Evolutionary conservation across 2,797 vertebrate species (phyloP).

Genomic region (Brachymystax lenok): DNA sequence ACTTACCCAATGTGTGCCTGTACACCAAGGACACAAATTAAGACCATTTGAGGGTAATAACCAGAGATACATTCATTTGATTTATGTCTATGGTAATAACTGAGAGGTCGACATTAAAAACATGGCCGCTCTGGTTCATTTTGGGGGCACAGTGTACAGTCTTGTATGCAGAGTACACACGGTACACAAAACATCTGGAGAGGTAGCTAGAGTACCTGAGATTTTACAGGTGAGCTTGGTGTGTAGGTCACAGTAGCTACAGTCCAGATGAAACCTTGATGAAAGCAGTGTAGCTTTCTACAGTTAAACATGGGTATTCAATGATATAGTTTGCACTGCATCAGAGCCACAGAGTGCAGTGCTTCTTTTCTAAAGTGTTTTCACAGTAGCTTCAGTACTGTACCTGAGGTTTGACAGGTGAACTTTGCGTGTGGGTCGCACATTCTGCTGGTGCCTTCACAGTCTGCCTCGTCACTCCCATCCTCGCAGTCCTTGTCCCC

Average conservation of each 20-base stretch:
- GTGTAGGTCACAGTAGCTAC: not conserved
- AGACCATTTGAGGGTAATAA: not conserved
- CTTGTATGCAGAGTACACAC: not conserved
- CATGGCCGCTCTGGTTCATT: not conserved
- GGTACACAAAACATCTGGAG: not conserved
- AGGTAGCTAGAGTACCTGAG: not conserved
- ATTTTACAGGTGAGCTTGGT: not conserved
- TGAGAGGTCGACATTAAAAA: not conserved
- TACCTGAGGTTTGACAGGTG: constrained; percentile 82
- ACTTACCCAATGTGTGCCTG: not conserved
- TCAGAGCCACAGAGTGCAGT: not conserved
- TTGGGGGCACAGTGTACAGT: not conserved
- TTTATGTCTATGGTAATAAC: not conserved
- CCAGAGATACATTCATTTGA: not conserved
- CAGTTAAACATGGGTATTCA: not conserved
- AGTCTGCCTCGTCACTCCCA: constrained; percentile 82
- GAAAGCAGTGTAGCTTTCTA: not conserved
- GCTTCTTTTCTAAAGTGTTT: no score
- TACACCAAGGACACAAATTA: not conserved
- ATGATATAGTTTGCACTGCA: not conserved
- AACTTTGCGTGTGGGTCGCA: constrained; percentile 85
- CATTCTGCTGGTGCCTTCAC: constrained; percentile 74
- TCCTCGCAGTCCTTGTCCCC: constrained; percentile 88
- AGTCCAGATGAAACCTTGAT: no score
- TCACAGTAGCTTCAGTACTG: constrained; percentile 56